phyloP scores from a whole-genome alignment of 2,113 vertebrate species.

The Peromyscus californicus region DNA sequence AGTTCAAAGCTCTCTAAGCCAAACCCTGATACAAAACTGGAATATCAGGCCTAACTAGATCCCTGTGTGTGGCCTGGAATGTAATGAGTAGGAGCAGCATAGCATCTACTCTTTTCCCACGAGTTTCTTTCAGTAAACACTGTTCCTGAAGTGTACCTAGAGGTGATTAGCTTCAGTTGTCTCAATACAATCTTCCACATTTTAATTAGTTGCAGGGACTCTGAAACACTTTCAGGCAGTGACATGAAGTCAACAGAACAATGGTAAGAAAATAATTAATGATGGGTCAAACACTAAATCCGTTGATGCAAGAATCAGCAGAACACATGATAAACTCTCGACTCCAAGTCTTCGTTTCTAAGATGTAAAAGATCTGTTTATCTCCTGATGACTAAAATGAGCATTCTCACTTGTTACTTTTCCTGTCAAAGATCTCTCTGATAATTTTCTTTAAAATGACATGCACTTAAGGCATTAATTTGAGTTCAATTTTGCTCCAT shows the following conservation, averaged over 20 bases:
- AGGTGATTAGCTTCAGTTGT: background rate
- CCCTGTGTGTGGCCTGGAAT: background rate
- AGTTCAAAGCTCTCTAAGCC: background rate
- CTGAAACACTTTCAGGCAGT: constrained; percentile 51
- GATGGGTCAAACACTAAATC: constrained; percentile 14
- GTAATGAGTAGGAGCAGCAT: accelerated
- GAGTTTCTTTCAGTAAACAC: background rate
- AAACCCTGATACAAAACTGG: background rate
- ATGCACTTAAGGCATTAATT: background rate
- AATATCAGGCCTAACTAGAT: background rate
- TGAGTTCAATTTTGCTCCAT: background rate
- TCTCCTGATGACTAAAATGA: constrained; percentile 49
- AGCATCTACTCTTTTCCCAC: background rate
- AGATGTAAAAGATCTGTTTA: background rate
- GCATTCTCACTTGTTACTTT: constrained; percentile 16
- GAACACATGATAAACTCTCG: background rate
- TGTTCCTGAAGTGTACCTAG: background rate
- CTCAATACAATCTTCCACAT: background rate
- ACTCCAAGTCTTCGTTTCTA: constrained; percentile 17
- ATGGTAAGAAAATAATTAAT: constrained; percentile 60
- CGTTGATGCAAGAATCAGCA: background rate
- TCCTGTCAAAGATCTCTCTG: constrained; percentile 39
- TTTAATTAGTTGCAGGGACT: constrained; percentile 67
- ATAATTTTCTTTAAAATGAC: constrained; percentile 59
- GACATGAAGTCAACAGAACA: constrained; percentile 52